Conservation (phyloP, 2,888 invertebrate genomes). For the Metopia argyrocephala region DNA sequence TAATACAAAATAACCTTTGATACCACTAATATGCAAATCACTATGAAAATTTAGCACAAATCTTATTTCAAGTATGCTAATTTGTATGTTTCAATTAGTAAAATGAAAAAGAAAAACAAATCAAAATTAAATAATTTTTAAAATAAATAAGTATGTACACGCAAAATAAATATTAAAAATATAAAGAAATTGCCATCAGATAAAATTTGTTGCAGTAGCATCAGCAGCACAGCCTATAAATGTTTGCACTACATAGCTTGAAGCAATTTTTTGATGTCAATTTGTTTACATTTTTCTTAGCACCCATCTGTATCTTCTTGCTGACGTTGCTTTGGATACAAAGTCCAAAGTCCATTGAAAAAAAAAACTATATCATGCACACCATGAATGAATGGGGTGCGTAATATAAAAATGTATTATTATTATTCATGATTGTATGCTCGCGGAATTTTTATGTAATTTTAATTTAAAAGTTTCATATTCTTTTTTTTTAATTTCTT, state of each 20-base stretch:
- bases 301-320: conserved; percentile 31
- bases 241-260: neutral
- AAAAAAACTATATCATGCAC: conserved; percentile 56
- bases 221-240: neutral
- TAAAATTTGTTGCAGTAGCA: neutral
- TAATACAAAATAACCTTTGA: too few relatives aligned
- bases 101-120: too few relatives aligned
- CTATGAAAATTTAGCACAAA: too few relatives aligned
- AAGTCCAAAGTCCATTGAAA: conserved; percentile 57
- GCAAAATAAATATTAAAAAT: too few relatives aligned
- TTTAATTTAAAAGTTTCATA: neutral
- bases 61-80: too few relatives aligned
- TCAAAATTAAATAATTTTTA: too few relatives aligned
- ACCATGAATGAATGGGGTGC: conserved; percentile 53
- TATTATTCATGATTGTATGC: neutral
- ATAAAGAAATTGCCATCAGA: too few relatives aligned
- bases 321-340: conserved; percentile 61
- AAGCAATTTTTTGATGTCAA: neutral
- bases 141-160: too few relatives aligned
- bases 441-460: neutral
- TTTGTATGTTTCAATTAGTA: too few relatives aligned
- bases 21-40: too few relatives aligned
- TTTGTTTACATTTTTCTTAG: neutral
- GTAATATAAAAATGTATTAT: conserved; percentile 38
- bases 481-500: neutral